Conservation (phyloP, 2,797 vertebrate species). For the Holocentrus rufus region DNA sequence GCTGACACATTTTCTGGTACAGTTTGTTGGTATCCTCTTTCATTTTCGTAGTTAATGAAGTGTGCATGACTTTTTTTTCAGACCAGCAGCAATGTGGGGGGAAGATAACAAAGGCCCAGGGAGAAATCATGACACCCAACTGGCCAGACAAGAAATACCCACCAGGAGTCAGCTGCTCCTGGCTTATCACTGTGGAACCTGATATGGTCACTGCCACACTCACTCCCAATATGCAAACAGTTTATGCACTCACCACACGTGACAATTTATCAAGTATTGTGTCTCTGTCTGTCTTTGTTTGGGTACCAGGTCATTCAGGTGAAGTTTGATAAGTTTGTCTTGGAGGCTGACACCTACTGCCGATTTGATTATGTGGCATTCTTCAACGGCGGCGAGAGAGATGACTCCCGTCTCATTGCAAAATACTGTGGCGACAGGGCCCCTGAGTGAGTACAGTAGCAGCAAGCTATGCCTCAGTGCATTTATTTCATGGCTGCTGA, state of each 20-base stretch:
- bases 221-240: not conserved
- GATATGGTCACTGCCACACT: slow-evolving; percentile 78
- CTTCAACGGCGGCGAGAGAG: slow-evolving; percentile 86
- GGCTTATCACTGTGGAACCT: slow-evolving; percentile 89
- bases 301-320: slow-evolving; percentile 85
- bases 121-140: slow-evolving; percentile 89
- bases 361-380: slow-evolving; percentile 92
- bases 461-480: not conserved
- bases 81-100: slow-evolving; percentile 89
- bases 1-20: slow-evolving; percentile 23
- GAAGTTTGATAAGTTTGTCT: slow-evolving; percentile 88
- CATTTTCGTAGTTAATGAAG: slow-evolving; percentile 11
- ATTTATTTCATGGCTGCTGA: not conserved
- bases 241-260: too few species aligned
- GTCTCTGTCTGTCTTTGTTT: slow-evolving; percentile 35
- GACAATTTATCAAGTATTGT: not conserved
- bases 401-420: slow-evolving; percentile 85
- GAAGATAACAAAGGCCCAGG: slow-evolving; percentile 89
- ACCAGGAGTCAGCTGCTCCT: slow-evolving; percentile 89
- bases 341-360: slow-evolving; percentile 89
- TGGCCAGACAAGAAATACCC: slow-evolving; percentile 93
- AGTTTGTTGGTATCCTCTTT: not conserved
- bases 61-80: slow-evolving; percentile 57
- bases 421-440: slow-evolving; percentile 87
- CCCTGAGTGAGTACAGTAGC: slow-evolving; percentile 81